A percentile compares a stretch with the other conserved stretches of the same genome.
phyloP scores from a whole-genome alignment of 2,797 vertebrate genomes.

The Enteromius argenteus region DNA sequence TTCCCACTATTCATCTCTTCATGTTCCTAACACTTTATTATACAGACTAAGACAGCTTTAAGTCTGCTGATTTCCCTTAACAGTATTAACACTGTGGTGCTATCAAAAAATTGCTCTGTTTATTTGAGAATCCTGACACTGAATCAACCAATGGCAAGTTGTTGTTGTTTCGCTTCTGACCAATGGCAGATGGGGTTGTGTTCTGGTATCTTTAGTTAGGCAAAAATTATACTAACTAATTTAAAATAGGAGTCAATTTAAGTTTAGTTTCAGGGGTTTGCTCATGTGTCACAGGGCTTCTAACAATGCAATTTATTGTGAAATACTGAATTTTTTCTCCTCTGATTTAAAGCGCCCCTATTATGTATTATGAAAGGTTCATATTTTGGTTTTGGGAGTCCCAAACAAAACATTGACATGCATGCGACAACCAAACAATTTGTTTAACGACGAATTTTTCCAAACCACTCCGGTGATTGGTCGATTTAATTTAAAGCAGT shows the following conservation, averaged over 20 bases:
- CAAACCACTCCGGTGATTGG: too few species aligned
- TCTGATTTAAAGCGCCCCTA: neutral
- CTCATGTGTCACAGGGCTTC: too few species aligned
- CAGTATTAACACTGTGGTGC: neutral
- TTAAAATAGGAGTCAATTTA: neutral
- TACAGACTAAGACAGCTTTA: neutral
- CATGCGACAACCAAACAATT: too few species aligned
- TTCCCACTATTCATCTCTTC: neutral
- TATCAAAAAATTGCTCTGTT: constrained; percentile 1
- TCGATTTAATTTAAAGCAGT: too few species aligned
- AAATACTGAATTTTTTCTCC: neutral
- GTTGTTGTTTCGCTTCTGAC: neutral
- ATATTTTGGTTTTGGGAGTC: too few species aligned
- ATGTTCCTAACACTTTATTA: neutral
- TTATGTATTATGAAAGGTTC: too few species aligned
- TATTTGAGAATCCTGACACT: neutral
- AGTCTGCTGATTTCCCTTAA: neutral
- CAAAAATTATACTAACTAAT: neutral
- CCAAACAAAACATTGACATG: too few species aligned
- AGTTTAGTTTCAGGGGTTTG: neutral
- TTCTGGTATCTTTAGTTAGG: neutral
- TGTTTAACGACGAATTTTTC: too few species aligned
- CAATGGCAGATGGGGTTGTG: neutral
- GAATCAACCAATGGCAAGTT: neutral
- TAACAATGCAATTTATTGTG: neutral